Percentiles rank a stretch among this genome's conserved stretches.
Conservation (phyloP, 2,113 vertebrate genomes). For the Lepus timidus region DNA sequence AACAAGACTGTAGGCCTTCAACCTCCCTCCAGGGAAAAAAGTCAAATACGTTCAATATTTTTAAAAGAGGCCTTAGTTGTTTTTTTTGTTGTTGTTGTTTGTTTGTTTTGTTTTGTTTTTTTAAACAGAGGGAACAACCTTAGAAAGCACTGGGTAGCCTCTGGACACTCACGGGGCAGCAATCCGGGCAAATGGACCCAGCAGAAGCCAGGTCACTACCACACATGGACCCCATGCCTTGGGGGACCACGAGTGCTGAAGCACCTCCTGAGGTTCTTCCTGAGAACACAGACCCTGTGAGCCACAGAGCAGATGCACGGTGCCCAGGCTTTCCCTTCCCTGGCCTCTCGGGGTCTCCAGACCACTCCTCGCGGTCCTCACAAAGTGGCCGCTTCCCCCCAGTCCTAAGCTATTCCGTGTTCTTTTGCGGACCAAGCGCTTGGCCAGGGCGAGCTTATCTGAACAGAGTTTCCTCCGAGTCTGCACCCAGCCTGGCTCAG, state of each 20-base stretch:
- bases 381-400: neutral
- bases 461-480: neutral
- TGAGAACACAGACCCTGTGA: neutral
- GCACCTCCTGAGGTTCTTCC: neutral
- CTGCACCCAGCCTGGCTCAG: rapidly evolving
- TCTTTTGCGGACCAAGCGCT: neutral
- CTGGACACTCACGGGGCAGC: neutral
- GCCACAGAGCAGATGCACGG: neutral
- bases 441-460: neutral
- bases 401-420: neutral
- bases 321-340: neutral
- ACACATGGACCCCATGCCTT: no score
- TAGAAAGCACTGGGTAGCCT: neutral
- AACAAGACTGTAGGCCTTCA: neutral
- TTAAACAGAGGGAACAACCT: neutral
- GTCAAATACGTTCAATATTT: neutral
- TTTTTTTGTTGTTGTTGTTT: no score
- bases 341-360: neutral
- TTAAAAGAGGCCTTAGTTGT: neutral
- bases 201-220: neutral
- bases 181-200: neutral
- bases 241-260: no score
- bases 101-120: neutral
- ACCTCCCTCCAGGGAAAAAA: neutral
- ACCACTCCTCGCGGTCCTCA: neutral